Conservation (phyloP, 2,113 vertebrate species). For the Pachyramphus minor region DNA sequence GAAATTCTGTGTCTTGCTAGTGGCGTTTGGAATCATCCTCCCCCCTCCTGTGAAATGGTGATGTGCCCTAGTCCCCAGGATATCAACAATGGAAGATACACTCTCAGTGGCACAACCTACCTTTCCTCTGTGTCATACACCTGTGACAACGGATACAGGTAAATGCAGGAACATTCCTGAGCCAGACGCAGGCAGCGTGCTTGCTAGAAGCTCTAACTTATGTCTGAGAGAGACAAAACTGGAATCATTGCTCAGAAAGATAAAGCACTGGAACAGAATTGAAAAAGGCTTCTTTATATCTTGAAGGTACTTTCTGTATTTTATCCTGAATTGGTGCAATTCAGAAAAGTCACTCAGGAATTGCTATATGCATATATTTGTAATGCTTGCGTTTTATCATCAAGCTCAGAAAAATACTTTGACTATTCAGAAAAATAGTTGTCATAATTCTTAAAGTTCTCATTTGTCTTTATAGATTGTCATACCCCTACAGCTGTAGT, state of each 20-base stretch:
- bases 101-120: slow-evolving; percentile 78
- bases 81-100: slow-evolving; percentile 80
- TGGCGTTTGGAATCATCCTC: slow-evolving; percentile 82
- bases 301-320: not conserved
- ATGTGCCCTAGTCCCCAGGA: slow-evolving; percentile 78
- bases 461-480: not conserved
- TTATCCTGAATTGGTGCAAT: not conserved
- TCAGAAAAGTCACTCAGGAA: not conserved
- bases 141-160: slow-evolving; percentile 91
- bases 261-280: not conserved
- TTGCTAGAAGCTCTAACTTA: not conserved
- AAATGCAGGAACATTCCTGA: not conserved
- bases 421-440: not conserved
- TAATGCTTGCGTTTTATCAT: not conserved
- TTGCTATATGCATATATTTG: not conserved
- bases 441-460: not conserved
- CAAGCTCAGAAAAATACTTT: not conserved
- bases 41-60: slow-evolving; percentile 84
- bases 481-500: not conserved
- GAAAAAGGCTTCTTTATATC: not conserved
- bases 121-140: slow-evolving; percentile 83
- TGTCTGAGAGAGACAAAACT: not conserved
- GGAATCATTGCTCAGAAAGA: not conserved
- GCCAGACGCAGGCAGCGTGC: not conserved
- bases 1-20: slow-evolving; percentile 85